These are phyloP conservation scores for Rhinichthys osculus DNA, from an alignment of 2,797 vertebrate genomes.

Conservation along the genomic window DNA sequence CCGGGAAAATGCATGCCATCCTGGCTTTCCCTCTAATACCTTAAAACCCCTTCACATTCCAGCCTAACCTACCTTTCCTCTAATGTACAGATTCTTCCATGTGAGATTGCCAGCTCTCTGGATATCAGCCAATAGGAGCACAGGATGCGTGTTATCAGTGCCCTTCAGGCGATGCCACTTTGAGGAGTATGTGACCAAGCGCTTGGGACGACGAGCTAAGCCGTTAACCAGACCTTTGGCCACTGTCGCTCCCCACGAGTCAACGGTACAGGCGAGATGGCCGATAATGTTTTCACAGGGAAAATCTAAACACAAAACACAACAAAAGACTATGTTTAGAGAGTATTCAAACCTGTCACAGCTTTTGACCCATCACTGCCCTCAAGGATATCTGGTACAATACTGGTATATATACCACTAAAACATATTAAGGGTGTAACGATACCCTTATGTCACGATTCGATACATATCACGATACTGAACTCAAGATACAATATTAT, in stretches of 20 bases:
- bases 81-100: constrained; percentile 57
- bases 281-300: constrained; percentile 63
- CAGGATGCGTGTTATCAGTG: constrained; percentile 69
- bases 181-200: constrained; percentile 53
- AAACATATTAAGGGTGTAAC: no score
- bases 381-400: constrained; percentile 2
- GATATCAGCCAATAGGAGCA: constrained; percentile 65
- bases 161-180: constrained; percentile 72
- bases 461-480: no score
- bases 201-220: constrained; percentile 38
- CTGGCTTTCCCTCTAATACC: constrained; percentile 70
- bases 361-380: constrained; percentile 64
- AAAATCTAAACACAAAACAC: constrained; percentile 65
- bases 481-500: no score
- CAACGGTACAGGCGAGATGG: constrained; percentile 67
- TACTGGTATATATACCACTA: no score
- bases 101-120: constrained; percentile 50
- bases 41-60: constrained; percentile 65
- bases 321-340: constrained; percentile 63
- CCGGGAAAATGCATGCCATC: constrained; percentile 65
- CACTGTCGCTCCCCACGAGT: constrained; percentile 60
- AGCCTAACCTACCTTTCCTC: constrained; percentile 66
- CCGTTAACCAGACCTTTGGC: constrained; percentile 64
- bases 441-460: no score
- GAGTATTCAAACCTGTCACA: constrained; percentile 63